These are phyloP conservation scores for Pterocles burchelli DNA, from an alignment of 2,113 vertebrate genomes.

Conservation along the genomic window DNA sequence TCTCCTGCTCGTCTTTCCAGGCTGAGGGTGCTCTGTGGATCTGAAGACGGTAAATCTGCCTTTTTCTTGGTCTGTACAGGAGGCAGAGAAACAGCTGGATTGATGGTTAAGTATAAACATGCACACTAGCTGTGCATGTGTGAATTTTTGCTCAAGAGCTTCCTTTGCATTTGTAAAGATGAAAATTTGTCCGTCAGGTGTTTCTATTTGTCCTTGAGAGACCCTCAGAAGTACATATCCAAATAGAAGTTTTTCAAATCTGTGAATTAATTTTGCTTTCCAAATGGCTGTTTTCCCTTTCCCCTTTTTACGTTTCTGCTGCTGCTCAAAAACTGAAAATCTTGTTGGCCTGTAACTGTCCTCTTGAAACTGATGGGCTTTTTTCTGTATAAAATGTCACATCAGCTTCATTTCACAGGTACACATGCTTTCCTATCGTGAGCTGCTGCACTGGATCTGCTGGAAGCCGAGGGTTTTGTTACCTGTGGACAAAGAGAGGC, in stretches of 20 bases:
- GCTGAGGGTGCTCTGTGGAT: fast-evolving
- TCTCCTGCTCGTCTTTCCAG: neutral
- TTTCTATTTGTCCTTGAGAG: neutral
- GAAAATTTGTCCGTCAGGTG: neutral
- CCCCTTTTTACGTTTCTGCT: neutral
- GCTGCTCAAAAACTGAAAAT: neutral
- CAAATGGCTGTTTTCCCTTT: neutral
- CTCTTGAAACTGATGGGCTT: fast-evolving
- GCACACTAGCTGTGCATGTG: fast-evolving
- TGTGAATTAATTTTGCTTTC: neutral
- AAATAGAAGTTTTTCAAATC: neutral
- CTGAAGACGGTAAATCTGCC: neutral
- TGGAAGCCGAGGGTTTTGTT: constrained; percentile 50
- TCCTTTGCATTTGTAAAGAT: neutral
- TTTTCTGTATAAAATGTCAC: neutral
- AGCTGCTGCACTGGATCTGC: neutral
- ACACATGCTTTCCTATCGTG: neutral
- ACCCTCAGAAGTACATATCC: neutral
- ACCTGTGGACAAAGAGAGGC: constrained; percentile 52
- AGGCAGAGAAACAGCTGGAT: neutral
- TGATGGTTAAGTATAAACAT: neutral
- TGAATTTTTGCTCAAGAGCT: neutral
- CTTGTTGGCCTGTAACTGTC: neutral
- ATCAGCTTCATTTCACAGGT: neutral
- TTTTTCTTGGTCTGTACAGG: neutral